Base-by-base conservation (phyloP, 2,888 invertebrate genomes). In the Psylliodes chrysocephalus region DNA sequence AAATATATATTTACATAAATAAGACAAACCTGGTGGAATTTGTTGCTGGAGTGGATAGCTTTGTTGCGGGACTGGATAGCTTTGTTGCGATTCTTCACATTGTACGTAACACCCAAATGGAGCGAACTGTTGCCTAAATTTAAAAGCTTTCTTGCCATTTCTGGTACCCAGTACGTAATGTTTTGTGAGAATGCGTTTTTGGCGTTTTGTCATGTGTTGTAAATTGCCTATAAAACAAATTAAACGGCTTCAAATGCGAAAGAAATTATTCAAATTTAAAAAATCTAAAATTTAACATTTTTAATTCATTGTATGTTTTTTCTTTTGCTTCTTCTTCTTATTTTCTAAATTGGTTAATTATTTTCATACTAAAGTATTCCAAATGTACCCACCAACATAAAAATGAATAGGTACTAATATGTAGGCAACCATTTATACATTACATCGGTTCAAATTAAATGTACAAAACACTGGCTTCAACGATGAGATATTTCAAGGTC, bases 21-120 rank as follows among this genome's bases (percentile, higher is more conserved):
- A n/a, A n/a, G n/a, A 38, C 42, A 2, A 42, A 35, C 42, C 42
- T 42, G 42, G 17, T 2, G 42, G 18, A 5, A 18, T 17, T 18
- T 47, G 25, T 47, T n/a, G 1, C 42, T 8, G 42, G 42, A 7
- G 5, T 35, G 35, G 38, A 1, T n/a, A 46, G 1, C 33, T 30
- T 6, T 1, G 7, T 49, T 10, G 4, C 1, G 33, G 30, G 25
- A 7, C 14, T 12, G 7, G 22, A n/a, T 38, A 40, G 7, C 8
- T 25, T 3, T 10, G 7, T 42, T 40, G 54, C 5, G 12, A 38
- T 2, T 35, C 33, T 5, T 18, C 14, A 19, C 63, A 63, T 6
- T 38, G 22, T 14, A 65, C 62, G 14, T 42, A 62, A 28, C 65
- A 65, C 30, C 46, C 49, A n/a, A 18, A 42, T 1, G 56, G 53